Evolutionary conservation across 2,113 vertebrate species (phyloP).

Genomic region (Zeus faber): DNA sequence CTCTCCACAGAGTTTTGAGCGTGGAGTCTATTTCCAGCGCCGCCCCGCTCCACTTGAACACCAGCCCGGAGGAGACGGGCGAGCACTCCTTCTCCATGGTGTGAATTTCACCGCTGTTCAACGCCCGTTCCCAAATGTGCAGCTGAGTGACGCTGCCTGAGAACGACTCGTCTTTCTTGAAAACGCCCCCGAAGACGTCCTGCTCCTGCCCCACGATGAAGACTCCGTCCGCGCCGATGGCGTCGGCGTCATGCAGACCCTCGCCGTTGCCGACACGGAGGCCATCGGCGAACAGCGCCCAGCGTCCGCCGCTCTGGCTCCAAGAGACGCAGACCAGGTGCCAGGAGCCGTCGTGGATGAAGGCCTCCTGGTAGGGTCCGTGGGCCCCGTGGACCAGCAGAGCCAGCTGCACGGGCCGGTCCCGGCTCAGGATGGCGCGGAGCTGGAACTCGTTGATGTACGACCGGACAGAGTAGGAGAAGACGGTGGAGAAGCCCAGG

Average conservation of each 20-base stretch:
- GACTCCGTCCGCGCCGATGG: constrained; percentile 49
- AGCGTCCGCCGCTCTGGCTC: constrained; percentile 55
- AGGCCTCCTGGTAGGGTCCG: constrained; percentile 50
- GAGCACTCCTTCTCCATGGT: constrained; percentile 70
- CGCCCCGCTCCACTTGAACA: constrained; percentile 66
- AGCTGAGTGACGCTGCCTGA: constrained; percentile 73
- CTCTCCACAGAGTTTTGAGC: constrained; percentile 38
- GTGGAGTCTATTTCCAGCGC: constrained; percentile 62
- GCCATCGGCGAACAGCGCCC: constrained; percentile 61
- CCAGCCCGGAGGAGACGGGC: constrained; percentile 59
- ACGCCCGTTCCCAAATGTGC: constrained; percentile 72
- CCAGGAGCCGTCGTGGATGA: constrained; percentile 67
- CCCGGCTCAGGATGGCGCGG: constrained; percentile 45
- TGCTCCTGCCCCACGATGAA: constrained; percentile 73
- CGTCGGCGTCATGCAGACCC: constrained; percentile 32
- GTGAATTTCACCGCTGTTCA: constrained; percentile 59
- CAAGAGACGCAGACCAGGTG: constrained; percentile 69
- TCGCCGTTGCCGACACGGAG: constrained; percentile 19
- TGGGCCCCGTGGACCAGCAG: constrained; percentile 66
- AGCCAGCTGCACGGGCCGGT: constrained; percentile 56
- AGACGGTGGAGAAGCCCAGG: constrained; percentile 66
- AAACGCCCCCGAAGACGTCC: constrained; percentile 56
- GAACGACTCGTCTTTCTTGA: constrained; percentile 64
- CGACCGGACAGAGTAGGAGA: constrained; percentile 69
- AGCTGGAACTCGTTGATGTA: constrained; percentile 74